Conservation (phyloP, 2,113 vertebrate species). For the Dicrurus megarhynchus region DNA sequence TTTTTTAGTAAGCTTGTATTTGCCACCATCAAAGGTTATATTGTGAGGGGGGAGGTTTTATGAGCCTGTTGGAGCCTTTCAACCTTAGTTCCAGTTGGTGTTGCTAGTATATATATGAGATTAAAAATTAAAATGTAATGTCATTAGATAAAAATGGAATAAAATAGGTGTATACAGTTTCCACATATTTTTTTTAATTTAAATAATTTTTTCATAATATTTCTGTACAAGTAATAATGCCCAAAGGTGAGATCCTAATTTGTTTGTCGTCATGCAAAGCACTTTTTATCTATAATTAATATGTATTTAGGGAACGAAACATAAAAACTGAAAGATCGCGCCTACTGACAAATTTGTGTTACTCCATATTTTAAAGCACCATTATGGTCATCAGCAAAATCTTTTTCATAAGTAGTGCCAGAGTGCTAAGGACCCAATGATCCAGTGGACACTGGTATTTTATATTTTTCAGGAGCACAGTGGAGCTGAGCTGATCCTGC, state of each 20-base stretch:
- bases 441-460: constrained; percentile 63
- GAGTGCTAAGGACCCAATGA: constrained; percentile 58
- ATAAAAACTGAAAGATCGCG: neutral
- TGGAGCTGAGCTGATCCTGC: constrained; percentile 64
- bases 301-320: neutral
- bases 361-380: constrained; percentile 1
- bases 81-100: neutral
- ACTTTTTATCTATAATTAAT: neutral
- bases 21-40: neutral
- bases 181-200: neutral
- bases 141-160: neutral
- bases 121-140: neutral
- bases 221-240: neutral
- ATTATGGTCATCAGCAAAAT: neutral
- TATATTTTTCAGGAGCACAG: constrained; percentile 63
- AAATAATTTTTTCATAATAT: neutral
- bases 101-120: neutral
- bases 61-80: neutral
- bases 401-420: constrained; percentile 10
- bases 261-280: neutral
- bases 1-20: neutral
- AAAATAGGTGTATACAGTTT: neutral
- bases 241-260: neutral
- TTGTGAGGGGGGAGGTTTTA: neutral
- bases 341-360: neutral